Conservation (phyloP, 1,140 invertebrate species). For the Bombyx mori region ASM3026992v2 NC_085121.1:12014001-12014500, state of each 20-base stretch:
- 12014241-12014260: constrained; percentile 36
- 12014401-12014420: constrained; percentile 29
- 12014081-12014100: no score
- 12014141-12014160: constrained; percentile 31
- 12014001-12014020: no score
- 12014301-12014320: constrained; percentile 22
- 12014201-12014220: constrained; percentile 23
- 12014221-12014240: constrained; percentile 45
- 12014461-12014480: constrained; percentile 22
- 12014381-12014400: constrained; percentile 24
- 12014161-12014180: constrained; percentile 35
- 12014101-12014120: constrained; percentile 33
- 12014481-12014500: constrained; percentile 29
- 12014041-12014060: no score
- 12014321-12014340: constrained; percentile 3
- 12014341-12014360: constrained; percentile 19
- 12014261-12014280: constrained; percentile 41
- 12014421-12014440: constrained; percentile 31
- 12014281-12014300: constrained; percentile 33
- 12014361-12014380: constrained; percentile 29
- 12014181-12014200: not conserved
- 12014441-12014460: constrained; percentile 31
- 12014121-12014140: constrained; percentile 23
- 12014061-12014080: no score
- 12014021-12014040: no score